Base-by-base conservation (phyloP, 1,140 invertebrate species). In the Leptinotarsa defecta region DNA sequence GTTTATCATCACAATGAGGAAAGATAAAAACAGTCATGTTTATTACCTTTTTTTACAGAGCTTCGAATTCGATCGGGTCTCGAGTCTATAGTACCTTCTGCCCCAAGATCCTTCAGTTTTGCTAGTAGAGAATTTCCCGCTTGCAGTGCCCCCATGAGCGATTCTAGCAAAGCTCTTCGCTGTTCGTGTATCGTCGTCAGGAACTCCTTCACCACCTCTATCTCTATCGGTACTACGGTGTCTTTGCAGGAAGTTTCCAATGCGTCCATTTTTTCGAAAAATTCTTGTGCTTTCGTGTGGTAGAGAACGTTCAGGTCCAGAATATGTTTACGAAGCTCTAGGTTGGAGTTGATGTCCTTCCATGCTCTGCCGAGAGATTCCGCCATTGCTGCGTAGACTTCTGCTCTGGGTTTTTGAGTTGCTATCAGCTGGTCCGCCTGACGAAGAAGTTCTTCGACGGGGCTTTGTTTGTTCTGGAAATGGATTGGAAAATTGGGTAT, bases 311-410 rank as follows among this genome's bases (percentile, higher is more conserved):
- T 92, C 65, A 94, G 87, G 81, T 95, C 91, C 20, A 97, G 87
- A 71, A 97, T 91, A 71, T 91, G 88, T 69, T 92, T 92, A 65
- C 95, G 88, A 70, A 91, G 88, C 81, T 96, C 92, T 74, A 97
- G 86, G 81, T 95, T 91, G 69, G 88, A 87, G 83, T 96, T 94
- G 62, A 97, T 91, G 83, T 96, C 95, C 81, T 91, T 92, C 96
- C 96, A 98, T 1, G 95, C 95, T 77, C 92, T 89, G 62, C 92
- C 93, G 48, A 98, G 86, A 20, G 94, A 94, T 84, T 96, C 94
- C 13, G 95, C 95, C 96, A 98, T 97, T 2, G 95, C 95, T 70
- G 93, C 91, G 83, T 96, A 96, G 20, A 97, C 93, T 87, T 92
- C 93, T 78, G 91, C 91, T 77, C 91, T 89, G 15, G 92, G 91